Percentiles rank a stretch among this genome's conserved stretches.
Evolutionary conservation across 2,888 invertebrate species (phyloP).

Genomic region (Notodonta dromedarius): DNA sequence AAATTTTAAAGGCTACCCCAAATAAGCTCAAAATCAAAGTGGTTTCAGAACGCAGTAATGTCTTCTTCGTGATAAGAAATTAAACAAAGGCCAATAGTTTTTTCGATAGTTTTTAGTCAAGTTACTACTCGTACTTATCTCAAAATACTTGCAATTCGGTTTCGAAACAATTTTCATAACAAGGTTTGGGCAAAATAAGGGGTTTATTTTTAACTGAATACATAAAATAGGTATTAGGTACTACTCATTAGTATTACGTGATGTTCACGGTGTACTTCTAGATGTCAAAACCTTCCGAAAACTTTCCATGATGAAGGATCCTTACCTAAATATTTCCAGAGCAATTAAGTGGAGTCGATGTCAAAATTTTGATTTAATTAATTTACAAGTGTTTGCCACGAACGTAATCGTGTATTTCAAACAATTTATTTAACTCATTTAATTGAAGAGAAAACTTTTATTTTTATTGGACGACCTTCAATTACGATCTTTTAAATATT

Average conservation of each 20-base stretch:
- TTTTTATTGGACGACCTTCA: slow-evolving; percentile 6
- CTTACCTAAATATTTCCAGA: slow-evolving; percentile 6
- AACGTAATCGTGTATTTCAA: slow-evolving; percentile 1
- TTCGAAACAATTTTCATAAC: too few species aligned
- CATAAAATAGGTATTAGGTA: too few species aligned
- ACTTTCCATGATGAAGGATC: slow-evolving; percentile 10
- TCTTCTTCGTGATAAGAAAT: too few species aligned
- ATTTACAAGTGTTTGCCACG: slow-evolving; percentile 6
- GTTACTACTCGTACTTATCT: too few species aligned
- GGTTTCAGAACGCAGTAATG: too few species aligned
- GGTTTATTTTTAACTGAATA: too few species aligned
- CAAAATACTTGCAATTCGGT: too few species aligned
- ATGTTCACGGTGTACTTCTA: not conserved
- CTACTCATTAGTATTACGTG: not conserved
- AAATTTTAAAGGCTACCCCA: too few species aligned
- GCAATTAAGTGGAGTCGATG: slow-evolving; percentile 10
- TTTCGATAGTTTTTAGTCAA: too few species aligned
- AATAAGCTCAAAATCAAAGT: too few species aligned
- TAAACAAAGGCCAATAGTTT: too few species aligned
- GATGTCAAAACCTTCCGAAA: slow-evolving; percentile 3
- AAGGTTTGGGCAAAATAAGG: too few species aligned
- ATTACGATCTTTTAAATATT: slow-evolving; percentile 8
- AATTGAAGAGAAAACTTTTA: slow-evolving; percentile 9
- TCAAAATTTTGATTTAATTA: slow-evolving; percentile 11
- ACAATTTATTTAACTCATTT: not conserved